Percentiles rank a stretch among this genome's conserved stretches.
Conservation (phyloP, 2,797 vertebrate species). For the Potorous gilbertii region DNA sequence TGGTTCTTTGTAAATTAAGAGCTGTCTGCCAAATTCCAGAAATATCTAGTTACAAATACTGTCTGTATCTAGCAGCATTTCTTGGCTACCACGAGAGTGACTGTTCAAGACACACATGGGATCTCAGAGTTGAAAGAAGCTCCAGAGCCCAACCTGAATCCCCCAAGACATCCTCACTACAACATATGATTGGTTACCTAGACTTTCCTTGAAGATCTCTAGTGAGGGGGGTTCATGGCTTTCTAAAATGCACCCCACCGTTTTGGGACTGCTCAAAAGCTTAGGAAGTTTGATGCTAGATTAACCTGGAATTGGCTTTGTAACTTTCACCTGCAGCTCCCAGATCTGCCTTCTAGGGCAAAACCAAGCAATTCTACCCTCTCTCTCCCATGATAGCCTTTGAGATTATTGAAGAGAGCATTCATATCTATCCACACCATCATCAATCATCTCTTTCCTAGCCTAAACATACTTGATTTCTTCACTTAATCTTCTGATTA, state of each 20-base stretch:
- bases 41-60: neutral
- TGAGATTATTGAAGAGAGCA: neutral
- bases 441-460: neutral
- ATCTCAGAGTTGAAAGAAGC: neutral
- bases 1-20: conserved; percentile 44
- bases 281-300: neutral
- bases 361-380: neutral
- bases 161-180: too few species aligned
- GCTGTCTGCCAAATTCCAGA: conserved; percentile 13
- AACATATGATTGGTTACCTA: neutral
- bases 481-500: neutral
- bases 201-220: neutral
- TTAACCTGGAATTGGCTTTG: neutral
- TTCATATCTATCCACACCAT: neutral
- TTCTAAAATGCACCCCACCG: neutral
- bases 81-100: neutral
- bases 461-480: neutral
- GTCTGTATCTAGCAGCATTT: neutral
- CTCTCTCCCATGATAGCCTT: neutral
- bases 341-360: neutral
- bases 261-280: neutral
- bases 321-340: neutral
- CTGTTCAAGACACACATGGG: neutral
- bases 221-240: neutral
- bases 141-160: neutral